These are phyloP conservation scores for Heteronetta atricapilla DNA, from an alignment of 2,113 vertebrate species.

Conservation along the genomic window DNA sequence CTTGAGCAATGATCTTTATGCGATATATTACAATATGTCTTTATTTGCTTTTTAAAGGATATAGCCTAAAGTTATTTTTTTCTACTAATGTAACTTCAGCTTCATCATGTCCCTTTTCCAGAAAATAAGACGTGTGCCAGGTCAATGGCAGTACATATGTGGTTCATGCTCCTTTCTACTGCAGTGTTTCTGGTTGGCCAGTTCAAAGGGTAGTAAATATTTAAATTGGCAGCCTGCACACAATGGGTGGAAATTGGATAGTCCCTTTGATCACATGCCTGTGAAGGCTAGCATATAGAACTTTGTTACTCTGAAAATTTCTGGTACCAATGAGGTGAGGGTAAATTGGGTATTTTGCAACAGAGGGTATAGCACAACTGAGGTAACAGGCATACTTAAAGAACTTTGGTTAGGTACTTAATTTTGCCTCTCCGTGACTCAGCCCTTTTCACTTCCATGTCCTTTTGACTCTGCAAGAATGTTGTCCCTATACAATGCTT, in stretches of 20 bases:
- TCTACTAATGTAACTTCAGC: neutral
- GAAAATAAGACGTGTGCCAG: neutral
- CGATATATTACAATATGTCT: neutral
- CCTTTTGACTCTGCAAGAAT: conserved; percentile 1
- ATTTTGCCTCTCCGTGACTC: neutral
- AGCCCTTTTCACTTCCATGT: neutral
- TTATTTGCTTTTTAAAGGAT: neutral
- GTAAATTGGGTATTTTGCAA: neutral
- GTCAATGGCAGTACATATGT: neutral
- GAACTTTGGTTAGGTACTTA: neutral
- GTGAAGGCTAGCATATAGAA: neutral
- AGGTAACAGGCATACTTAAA: neutral
- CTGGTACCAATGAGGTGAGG: neutral
- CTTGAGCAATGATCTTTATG: neutral
- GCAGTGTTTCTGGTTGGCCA: conserved; percentile 8
- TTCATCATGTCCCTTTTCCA: neutral
- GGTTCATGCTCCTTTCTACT: neutral
- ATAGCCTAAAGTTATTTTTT: neutral
- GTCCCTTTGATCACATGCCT: neutral
- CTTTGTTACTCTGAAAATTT: neutral
- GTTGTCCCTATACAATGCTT: neutral
- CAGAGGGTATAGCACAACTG: neutral
- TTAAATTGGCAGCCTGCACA: conserved; percentile 55
- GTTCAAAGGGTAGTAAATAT: conserved; percentile 56
- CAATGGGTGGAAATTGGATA: conserved; percentile 47